Evolutionary conservation across 2,113 vertebrate genomes (phyloP).

Genomic region (Natator depressus): DNA sequence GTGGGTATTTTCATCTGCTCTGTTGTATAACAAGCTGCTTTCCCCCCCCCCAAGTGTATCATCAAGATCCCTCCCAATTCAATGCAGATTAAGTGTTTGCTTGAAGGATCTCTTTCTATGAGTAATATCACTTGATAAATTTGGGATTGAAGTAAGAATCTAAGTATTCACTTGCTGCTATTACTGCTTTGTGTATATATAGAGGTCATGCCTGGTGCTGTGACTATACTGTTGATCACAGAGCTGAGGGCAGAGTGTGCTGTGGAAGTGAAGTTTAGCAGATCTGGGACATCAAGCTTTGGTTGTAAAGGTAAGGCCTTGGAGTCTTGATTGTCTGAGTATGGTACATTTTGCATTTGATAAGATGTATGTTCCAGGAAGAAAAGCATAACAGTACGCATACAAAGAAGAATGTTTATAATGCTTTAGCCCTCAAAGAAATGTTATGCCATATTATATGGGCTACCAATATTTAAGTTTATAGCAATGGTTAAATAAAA

Average conservation of each 20-base stretch:
- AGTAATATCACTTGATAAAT: slow-evolving; percentile 61
- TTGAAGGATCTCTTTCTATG: slow-evolving; percentile 67
- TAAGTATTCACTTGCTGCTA: slow-evolving; percentile 41
- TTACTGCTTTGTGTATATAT: slow-evolving; percentile 55
- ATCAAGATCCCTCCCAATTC: slow-evolving; percentile 73
- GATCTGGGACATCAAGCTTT: slow-evolving; percentile 46
- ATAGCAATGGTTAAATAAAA: background rate
- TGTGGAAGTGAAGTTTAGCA: slow-evolving; percentile 56
- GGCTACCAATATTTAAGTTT: background rate
- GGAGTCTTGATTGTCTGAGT: slow-evolving; percentile 35
- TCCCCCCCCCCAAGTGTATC: slow-evolving; percentile 66
- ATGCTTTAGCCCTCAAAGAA: background rate
- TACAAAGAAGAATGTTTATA: background rate
- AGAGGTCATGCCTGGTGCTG: slow-evolving; percentile 59
- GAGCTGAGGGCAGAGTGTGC: slow-evolving; percentile 57
- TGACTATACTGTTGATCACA: slow-evolving; percentile 24
- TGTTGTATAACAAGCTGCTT: slow-evolving; percentile 66
- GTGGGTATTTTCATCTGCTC: slow-evolving; percentile 67
- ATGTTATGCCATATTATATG: background rate
- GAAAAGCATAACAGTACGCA: background rate
- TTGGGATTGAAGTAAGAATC: slow-evolving; percentile 63
- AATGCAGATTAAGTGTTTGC: slow-evolving; percentile 72
- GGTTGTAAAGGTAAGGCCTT: slow-evolving; percentile 75
- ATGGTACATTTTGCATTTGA: background rate
- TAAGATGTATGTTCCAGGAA: slow-evolving; percentile 7